Conservation (phyloP, 2,888 invertebrate species). For the Muschampia plurimacula region DNA sequence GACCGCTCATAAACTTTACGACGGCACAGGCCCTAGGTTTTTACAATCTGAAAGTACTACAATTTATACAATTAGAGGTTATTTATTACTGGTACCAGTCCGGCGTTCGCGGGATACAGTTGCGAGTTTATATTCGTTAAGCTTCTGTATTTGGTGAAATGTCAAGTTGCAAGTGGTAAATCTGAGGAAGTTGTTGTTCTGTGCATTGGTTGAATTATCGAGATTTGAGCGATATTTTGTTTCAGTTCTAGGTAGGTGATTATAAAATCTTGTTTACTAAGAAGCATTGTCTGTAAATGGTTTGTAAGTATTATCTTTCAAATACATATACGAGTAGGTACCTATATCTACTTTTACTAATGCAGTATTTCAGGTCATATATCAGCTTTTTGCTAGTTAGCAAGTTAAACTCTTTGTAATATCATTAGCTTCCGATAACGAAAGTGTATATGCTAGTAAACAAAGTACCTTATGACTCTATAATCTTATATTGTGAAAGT, state of each 20-base stretch:
- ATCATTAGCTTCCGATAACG: too few relatives aligned
- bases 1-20: slow-evolving; percentile 36
- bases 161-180: slow-evolving; percentile 31
- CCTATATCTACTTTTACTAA: too few relatives aligned
- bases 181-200: slow-evolving; percentile 21
- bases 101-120: slow-evolving; percentile 4
- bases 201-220: slow-evolving; percentile 3
- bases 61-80: slow-evolving; percentile 40
- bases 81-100: slow-evolving; percentile 31
- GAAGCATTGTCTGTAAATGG: neutral
- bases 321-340: too few relatives aligned
- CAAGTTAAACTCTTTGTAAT: too few relatives aligned
- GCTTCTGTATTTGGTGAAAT: slow-evolving; percentile 38
- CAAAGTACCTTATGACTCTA: too few relatives aligned
- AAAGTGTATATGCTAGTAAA: too few relatives aligned
- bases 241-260: neutral
- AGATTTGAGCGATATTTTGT: slow-evolving; percentile 14
- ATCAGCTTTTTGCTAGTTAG: too few relatives aligned
- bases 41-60: slow-evolving; percentile 25
- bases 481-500: too few relatives aligned
- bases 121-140: slow-evolving; percentile 29
- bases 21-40: slow-evolving; percentile 31
- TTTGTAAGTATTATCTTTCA: neutral
- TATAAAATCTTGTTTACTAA: neutral
- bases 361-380: too few relatives aligned